Conservation (phyloP, 2,113 vertebrate genomes). For the Chlorodrepanis virens region DNA sequence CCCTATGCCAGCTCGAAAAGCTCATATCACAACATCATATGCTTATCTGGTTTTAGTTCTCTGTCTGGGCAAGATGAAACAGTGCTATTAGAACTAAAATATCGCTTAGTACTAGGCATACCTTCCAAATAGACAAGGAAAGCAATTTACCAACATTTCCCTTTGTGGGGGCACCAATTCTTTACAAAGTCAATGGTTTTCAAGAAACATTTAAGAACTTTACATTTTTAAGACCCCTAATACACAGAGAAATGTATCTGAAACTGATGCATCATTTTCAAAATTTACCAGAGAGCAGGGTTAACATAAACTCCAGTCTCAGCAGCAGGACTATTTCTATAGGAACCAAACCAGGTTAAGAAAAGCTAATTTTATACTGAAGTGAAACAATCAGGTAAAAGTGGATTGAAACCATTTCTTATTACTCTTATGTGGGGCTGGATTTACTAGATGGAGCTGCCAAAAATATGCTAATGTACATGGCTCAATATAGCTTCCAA, state of each 20-base stretch:
- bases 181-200: not conserved
- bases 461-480: not conserved
- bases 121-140: not conserved
- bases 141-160: not conserved
- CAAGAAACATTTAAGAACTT: not conserved
- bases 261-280: not conserved
- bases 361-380: not conserved
- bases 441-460: not conserved
- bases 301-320: not conserved
- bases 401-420: not conserved
- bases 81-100: not conserved
- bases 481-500: not conserved
- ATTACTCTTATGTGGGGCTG: not conserved
- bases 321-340: not conserved
- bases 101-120: not conserved
- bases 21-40: not conserved
- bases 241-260: not conserved
- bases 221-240: not conserved
- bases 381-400: not conserved
- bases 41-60: not conserved
- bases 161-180: not conserved
- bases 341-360: not conserved
- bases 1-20: not conserved
- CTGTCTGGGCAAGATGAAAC: not conserved
- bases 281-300: not conserved